phyloP scores from a whole-genome alignment of 2,113 vertebrate genomes.

The Ceuthmochares aereus region DNA sequence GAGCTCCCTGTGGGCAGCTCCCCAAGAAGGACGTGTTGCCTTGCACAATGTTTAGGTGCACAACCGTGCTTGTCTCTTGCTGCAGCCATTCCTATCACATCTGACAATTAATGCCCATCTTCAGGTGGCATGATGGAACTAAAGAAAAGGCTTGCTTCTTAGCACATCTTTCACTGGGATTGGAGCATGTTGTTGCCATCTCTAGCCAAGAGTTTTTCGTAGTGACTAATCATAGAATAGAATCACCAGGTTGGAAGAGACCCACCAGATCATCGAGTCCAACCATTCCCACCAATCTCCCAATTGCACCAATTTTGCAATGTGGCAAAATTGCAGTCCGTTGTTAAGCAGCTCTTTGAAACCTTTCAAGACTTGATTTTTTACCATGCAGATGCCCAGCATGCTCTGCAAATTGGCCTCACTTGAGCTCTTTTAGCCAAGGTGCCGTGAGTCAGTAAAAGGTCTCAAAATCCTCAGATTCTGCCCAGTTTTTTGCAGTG shows the following conservation, averaged over 20 bases:
- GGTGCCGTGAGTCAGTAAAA: accelerated
- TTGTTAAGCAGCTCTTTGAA: neutral
- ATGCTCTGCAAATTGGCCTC: neutral
- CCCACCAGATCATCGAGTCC: no score
- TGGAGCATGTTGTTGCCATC: neutral
- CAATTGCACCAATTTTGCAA: no score
- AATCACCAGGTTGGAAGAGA: no score
- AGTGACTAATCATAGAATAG: no score
- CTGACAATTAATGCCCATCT: neutral
- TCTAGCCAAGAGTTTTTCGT: neutral
- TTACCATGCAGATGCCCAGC: neutral
- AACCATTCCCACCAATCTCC: no score
- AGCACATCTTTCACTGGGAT: neutral
- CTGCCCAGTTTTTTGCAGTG: neutral
- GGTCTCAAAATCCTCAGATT: neutral
- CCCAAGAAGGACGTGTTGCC: neutral
- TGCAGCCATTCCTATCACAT: neutral
- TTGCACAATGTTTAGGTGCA: neutral
- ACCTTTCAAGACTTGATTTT: neutral
- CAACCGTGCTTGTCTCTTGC: neutral
- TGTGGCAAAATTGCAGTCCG: neutral
- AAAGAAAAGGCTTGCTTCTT: neutral
- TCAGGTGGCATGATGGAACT: neutral
- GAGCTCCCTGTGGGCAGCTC: neutral
- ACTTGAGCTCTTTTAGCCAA: neutral